Conservation (phyloP, 2,113 vertebrate genomes). For the Muntiacus muntjak region DNA sequence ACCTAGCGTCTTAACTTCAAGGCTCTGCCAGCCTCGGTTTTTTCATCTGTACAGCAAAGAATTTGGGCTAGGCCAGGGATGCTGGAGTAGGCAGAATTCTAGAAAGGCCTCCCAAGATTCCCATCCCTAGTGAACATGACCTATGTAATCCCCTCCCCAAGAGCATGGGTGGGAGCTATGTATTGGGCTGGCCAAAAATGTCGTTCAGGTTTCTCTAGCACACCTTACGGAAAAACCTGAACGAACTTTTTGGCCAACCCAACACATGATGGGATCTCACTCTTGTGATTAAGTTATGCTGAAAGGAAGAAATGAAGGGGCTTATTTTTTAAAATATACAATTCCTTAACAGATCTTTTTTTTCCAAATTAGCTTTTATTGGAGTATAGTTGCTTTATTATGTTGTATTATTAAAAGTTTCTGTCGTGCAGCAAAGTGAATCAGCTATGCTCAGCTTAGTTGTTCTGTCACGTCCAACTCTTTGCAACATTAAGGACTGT, state of each 20-base stretch:
- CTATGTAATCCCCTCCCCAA: background rate
- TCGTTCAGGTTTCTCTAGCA: background rate
- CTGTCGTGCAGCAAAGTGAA: background rate
- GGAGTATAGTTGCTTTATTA: background rate
- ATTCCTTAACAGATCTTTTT: background rate
- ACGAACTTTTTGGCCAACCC: background rate
- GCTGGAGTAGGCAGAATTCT: background rate
- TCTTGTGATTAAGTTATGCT: background rate
- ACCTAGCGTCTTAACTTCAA: background rate
- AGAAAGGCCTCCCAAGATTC: background rate
- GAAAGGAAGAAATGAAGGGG: background rate
- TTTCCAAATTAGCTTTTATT: background rate
- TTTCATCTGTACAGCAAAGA: background rate
- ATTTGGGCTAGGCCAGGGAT: rapidly evolving
- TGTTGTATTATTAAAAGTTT: background rate
- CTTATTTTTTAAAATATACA: background rate
- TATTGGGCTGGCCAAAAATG: background rate
- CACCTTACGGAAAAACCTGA: background rate
- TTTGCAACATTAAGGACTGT: background rate
- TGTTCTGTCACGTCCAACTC: rapidly evolving
- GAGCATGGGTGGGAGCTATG: background rate
- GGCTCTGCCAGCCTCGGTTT: background rate
- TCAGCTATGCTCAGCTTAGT: background rate
- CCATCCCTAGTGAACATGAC: too few relatives aligned
- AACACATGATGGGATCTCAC: background rate